phyloP scores from a whole-genome alignment of 2,888 invertebrate species.

The Teleiodes luculella region DNA sequence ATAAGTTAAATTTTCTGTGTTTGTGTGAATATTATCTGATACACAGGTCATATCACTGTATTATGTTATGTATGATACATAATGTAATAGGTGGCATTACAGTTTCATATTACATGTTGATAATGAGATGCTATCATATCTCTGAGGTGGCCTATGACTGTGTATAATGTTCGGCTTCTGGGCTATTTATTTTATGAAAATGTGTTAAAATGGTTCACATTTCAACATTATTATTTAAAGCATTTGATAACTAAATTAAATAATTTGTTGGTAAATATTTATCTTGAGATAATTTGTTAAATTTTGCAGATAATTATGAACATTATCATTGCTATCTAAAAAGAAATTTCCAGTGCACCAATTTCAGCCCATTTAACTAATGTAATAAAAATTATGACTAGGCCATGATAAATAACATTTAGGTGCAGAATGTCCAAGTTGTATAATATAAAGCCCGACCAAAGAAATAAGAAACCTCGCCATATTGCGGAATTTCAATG shows the following conservation, averaged over 20 bases:
- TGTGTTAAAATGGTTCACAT: conserved; percentile 10
- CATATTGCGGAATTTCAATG: too few species aligned
- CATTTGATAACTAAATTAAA: neutral
- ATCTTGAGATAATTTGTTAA: too few species aligned
- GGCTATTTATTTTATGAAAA: conserved; percentile 15
- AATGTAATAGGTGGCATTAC: neutral
- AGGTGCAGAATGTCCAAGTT: too few species aligned
- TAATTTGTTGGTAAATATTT: neutral
- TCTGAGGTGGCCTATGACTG: conserved; percentile 1
- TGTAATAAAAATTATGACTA: too few species aligned
- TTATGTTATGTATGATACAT: too few species aligned
- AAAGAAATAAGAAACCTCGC: too few species aligned
- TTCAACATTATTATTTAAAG: conserved; percentile 1
- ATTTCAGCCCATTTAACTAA: too few species aligned
- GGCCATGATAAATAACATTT: too few species aligned
- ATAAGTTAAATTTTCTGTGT: too few species aligned
- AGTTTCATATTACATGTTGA: neutral
- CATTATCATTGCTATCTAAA: neutral
- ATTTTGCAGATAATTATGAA: neutral
- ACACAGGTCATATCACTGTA: too few species aligned
- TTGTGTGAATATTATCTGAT: too few species aligned
- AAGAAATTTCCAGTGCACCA: neutral
- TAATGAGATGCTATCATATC: neutral
- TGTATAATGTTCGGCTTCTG: conserved; percentile 12
- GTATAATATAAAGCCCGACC: too few species aligned